These are phyloP conservation scores for Drosophila sp. DNA, from an alignment of 1,140 invertebrate species.

Conservation along the genomic window DNA sequence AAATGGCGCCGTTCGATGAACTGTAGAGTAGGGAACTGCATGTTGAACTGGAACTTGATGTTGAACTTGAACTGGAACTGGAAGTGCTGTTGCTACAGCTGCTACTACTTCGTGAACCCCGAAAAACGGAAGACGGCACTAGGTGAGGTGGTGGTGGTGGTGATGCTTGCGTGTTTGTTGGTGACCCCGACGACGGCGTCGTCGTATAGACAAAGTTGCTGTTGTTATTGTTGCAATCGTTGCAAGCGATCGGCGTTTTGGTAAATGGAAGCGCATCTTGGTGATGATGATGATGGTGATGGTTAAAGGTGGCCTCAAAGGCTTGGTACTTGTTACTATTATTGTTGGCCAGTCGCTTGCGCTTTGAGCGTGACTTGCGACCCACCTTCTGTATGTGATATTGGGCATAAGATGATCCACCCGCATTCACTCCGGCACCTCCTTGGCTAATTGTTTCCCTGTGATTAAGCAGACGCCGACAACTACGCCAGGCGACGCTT, in stretches of 20 bases:
- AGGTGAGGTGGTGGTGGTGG: constrained; percentile 50
- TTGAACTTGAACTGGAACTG: constrained; percentile 15
- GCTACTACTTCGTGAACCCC: constrained; percentile 77
- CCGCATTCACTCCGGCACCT: constrained; percentile 7
- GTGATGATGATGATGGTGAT: constrained; percentile 33
- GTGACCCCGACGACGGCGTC: constrained; percentile 20
- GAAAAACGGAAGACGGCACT: constrained; percentile 72
- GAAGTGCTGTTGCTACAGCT: constrained; percentile 65
- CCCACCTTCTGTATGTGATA: constrained; percentile 72
- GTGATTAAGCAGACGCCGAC: constrained; percentile 41
- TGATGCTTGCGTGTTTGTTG: constrained; percentile 10
- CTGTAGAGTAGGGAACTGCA: constrained; percentile 3
- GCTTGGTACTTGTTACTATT: constrained; percentile 62
- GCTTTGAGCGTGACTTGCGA: constrained; percentile 76
- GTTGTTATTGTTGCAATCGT: constrained; percentile 72
- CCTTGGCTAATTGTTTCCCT: constrained; percentile 11
- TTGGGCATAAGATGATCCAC: constrained; percentile 37
- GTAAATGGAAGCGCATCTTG: constrained; percentile 53
- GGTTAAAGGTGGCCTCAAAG: constrained; percentile 48
- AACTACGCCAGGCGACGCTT: constrained; percentile 83
- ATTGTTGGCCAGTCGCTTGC: constrained; percentile 59
- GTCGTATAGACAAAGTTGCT: constrained; percentile 57
- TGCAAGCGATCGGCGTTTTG: constrained; percentile 34
- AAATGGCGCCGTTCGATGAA: constrained; percentile 8
- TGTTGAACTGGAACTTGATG: constrained; percentile 20